A percentile compares a stretch with the other conserved stretches of the same genome.
phyloP scores from a whole-genome alignment of 1,140 invertebrate species.

The Rhyzopertha dominica region DNA sequence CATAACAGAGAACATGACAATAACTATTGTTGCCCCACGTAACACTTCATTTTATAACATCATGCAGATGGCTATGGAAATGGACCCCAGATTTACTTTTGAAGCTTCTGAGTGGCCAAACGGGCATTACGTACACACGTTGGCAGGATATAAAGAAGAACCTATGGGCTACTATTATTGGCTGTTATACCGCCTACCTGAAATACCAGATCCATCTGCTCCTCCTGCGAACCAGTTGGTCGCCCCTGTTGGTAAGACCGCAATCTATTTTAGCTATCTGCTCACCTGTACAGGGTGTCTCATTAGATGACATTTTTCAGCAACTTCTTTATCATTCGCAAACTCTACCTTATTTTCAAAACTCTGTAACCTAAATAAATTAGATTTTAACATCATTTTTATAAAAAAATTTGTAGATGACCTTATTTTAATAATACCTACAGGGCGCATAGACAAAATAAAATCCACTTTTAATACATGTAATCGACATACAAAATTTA shows the following conservation, averaged over 20 bases:
- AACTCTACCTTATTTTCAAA: too few relatives aligned
- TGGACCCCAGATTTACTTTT: conserved; percentile 55
- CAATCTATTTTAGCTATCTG: too few relatives aligned
- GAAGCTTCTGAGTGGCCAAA: conserved; percentile 81
- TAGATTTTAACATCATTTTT: too few relatives aligned
- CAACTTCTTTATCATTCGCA: too few relatives aligned
- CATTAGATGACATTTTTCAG: too few relatives aligned
- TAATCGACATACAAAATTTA: too few relatives aligned
- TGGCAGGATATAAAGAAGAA: conserved; percentile 80
- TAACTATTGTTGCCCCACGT: conserved; percentile 61
- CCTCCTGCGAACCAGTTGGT: conserved; percentile 79
- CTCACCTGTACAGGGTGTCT: too few relatives aligned
- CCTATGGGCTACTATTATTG: conserved; percentile 85
- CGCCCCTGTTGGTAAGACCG: conserved; percentile 69
- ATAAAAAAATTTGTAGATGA: too few relatives aligned
- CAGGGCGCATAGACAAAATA: too few relatives aligned
- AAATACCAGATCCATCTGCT: conserved; percentile 66
- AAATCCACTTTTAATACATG: too few relatives aligned
- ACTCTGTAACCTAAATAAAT: too few relatives aligned
- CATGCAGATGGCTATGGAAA: conserved; percentile 77
- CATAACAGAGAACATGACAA: conserved; percentile 68
- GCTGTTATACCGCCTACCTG: conserved; percentile 73
- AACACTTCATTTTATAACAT: conserved; percentile 81
- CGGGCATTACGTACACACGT: conserved; percentile 82
- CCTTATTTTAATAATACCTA: too few relatives aligned